phyloP scores from a whole-genome alignment of 2,888 invertebrate genomes.

The Heliconius sara region DNA sequence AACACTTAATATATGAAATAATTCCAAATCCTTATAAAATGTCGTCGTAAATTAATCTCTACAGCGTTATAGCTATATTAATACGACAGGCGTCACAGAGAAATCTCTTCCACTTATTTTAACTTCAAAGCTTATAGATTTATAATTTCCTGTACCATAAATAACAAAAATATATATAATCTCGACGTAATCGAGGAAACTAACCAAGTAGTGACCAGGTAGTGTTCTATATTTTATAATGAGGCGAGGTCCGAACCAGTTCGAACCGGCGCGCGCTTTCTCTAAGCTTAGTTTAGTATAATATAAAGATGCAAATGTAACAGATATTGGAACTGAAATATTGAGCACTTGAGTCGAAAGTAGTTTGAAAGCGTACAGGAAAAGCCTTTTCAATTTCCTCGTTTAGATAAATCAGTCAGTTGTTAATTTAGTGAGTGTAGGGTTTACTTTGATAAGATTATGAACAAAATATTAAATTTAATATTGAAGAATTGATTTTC shows the following conservation, averaged over 20 bases:
- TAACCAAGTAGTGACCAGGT: conserved; percentile 13
- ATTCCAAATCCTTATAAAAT: conserved; percentile 4
- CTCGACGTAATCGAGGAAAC: conserved; percentile 29
- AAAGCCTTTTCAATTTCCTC: conserved; percentile 10
- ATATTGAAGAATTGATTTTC: neutral
- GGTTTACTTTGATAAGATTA: neutral
- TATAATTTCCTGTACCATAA: conserved; percentile 32
- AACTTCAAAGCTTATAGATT: conserved; percentile 8
- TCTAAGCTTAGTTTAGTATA: conserved; percentile 28
- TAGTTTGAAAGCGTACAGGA: conserved; percentile 8
- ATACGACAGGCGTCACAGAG: conserved; percentile 28
- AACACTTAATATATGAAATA: neutral
- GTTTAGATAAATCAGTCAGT: neutral
- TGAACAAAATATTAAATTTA: neutral
- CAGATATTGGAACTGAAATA: conserved; percentile 7
- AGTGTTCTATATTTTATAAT: conserved; percentile 15
- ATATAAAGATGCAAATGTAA: conserved; percentile 8
- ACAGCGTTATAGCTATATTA: conserved; percentile 22
- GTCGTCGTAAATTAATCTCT: neutral
- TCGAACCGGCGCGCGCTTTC: conserved; percentile 23
- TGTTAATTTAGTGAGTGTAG: neutral
- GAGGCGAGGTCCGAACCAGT: conserved; percentile 6
- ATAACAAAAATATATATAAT: conserved; percentile 30
- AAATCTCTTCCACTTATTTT: neutral
- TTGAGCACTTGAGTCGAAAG: neutral